Conservation (phyloP, 2,888 invertebrate genomes). For the Rhagophthalmus giganteus region DNA sequence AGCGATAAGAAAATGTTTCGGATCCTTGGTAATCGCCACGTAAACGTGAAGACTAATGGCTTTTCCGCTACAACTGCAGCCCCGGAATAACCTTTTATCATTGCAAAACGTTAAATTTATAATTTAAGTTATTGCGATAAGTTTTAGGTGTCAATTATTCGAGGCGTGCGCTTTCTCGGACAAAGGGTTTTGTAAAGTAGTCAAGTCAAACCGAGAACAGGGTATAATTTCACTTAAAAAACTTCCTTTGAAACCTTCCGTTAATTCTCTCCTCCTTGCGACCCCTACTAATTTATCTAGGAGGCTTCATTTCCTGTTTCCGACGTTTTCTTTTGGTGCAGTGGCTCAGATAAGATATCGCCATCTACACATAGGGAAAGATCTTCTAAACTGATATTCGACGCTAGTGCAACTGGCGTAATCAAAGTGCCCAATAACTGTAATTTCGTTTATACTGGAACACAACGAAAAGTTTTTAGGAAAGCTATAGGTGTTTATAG, state of each 20-base stretch:
- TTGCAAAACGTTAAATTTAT: slow-evolving; percentile 17
- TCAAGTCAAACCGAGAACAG: slow-evolving; percentile 23
- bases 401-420: slow-evolving; percentile 26
- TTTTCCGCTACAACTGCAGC: slow-evolving; percentile 17
- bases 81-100: too few species aligned
- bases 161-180: slow-evolving; percentile 7
- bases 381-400: slow-evolving; percentile 15
- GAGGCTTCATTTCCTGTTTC: slow-evolving; percentile 31
- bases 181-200: slow-evolving; percentile 16
- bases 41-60: slow-evolving; percentile 9
- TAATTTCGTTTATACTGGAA: slow-evolving; percentile 28
- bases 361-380: slow-evolving; percentile 10
- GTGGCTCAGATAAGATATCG: slow-evolving; percentile 27
- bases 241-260: slow-evolving; percentile 26
- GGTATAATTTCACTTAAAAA: slow-evolving; percentile 30
- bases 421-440: slow-evolving; percentile 30
- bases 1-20: too few species aligned
- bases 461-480: slow-evolving; percentile 25
- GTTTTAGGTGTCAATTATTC: slow-evolving; percentile 20
- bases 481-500: slow-evolving; percentile 14
- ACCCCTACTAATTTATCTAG: slow-evolving; percentile 31
- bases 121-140: slow-evolving; percentile 10
- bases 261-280: slow-evolving; percentile 28
- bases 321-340: slow-evolving; percentile 29
- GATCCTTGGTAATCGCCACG: too few species aligned